These are phyloP conservation scores for Halocynthia aurantium DNA, from an alignment of 23 tunicate genomes.

Conservation along the genomic window DNA sequence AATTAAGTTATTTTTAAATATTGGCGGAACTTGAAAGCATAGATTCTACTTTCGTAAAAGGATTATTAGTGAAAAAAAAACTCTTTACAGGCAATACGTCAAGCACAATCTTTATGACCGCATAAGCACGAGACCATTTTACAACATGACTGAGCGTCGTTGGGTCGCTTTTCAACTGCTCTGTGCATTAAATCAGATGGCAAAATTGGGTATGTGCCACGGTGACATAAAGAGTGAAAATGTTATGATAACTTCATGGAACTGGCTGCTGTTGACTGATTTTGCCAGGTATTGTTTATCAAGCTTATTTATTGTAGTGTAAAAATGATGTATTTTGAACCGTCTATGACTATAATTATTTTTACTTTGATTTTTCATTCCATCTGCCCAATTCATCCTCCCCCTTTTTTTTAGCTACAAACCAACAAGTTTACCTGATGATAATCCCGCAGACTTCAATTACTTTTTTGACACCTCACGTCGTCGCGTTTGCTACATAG, in stretches of 20 bases:
- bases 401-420: slow-evolving; percentile 26
- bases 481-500: slow-evolving; percentile 77
- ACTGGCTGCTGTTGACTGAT: slow-evolving; percentile 93
- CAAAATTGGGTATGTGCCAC: slow-evolving; percentile 64
- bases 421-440: slow-evolving; percentile 75
- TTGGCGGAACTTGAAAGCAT: not conserved
- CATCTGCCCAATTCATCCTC: too few relatives aligned
- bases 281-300: slow-evolving; percentile 42
- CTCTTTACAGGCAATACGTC: slow-evolving; percentile 50
- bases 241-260: slow-evolving; percentile 82
- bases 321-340: too few relatives aligned
- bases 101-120: slow-evolving; percentile 92
- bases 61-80: not conserved
- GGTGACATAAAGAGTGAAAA: slow-evolving; percentile 99
- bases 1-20: not conserved
- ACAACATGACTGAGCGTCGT: slow-evolving; percentile 53
- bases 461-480: slow-evolving; percentile 96
- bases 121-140: slow-evolving; percentile 90
- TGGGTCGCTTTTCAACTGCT: slow-evolving; percentile 96
- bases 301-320: too few relatives aligned
- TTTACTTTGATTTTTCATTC: too few relatives aligned
- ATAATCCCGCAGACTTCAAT: slow-evolving; percentile 97
- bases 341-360: too few relatives aligned
- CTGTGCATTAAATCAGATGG: slow-evolving; percentile 86
- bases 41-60: not conserved